Percentiles rank a stretch among this genome's conserved stretches.
phyloP scores from a whole-genome alignment of 2,113 vertebrate species.

The Oncorhynchus keta region DNA sequence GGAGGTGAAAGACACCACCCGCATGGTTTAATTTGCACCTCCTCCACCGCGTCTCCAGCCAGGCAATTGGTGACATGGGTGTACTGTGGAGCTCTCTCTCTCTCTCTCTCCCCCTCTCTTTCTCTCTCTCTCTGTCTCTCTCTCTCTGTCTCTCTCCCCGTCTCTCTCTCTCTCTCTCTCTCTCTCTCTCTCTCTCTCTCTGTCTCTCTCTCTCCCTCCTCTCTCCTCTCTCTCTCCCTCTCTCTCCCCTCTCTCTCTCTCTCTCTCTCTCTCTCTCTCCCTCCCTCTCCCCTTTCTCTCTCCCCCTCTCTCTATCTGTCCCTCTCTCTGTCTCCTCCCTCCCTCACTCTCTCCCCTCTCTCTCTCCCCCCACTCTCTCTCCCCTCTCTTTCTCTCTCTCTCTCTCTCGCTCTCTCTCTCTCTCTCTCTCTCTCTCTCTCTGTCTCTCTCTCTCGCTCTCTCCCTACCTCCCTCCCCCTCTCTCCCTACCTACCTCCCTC shows the following conservation, averaged over 20 bases:
- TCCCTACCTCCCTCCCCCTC: background rate
- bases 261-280: background rate
- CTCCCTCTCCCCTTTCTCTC: too few species aligned
- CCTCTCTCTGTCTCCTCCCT: background rate
- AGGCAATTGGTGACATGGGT: slow-evolving; percentile 51
- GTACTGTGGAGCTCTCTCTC: slow-evolving; percentile 39
- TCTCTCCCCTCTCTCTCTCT: too few species aligned
- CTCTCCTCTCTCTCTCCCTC: background rate
- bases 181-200: background rate
- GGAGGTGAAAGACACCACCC: slow-evolving; percentile 72
- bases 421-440: slow-evolving; percentile 7
- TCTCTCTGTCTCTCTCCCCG: background rate
- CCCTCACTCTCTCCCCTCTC: background rate
- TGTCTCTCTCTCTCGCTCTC: background rate
- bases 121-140: slow-evolving; percentile 14
- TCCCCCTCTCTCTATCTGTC: too few species aligned
- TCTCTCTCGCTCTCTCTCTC: background rate
- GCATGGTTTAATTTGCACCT: slow-evolving; percentile 74
- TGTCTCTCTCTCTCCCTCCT: slow-evolving; percentile 26
- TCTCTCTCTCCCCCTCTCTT: background rate
- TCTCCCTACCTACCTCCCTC: too few species aligned
- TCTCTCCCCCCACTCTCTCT: slow-evolving; percentile 21
- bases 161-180: fast-evolving
- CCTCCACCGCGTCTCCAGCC: slow-evolving; percentile 61
- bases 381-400: slow-evolving; percentile 31